Evolutionary conservation across 2,113 vertebrate species (phyloP), one percentile per base, ranked within the genome.

Genomic region (Indicator indicator): DNA sequence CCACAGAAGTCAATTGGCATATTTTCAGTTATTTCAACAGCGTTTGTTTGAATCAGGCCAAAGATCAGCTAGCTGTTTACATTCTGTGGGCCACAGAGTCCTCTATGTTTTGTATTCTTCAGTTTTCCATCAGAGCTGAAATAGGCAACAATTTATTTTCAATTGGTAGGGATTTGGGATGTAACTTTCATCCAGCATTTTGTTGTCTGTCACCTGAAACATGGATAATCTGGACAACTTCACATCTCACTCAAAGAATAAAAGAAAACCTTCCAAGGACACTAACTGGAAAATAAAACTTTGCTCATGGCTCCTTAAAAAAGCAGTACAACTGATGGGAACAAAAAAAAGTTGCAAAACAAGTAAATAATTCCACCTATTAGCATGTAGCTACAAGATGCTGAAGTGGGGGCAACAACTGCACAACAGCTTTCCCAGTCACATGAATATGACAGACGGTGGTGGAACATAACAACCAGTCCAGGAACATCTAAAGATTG

Each of bases 1-100:
- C 83, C 88, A 95, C 93, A 90, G 95, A 96, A 97, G 94, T 96
- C 93, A 95, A 75, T 3, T 94, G 94, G 91, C 85, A 52, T 88
- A 82, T 95, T 95, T 96, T 96, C 94, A 94, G 67, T 90, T 11
- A 93, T 95, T 95, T 93, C 92, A 76, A 92, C 67, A 91, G 59
- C 36, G 0, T 83, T 95, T 88, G 76, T 78, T 96, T 94, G 91
- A 59, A 96, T 88, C 86, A 86, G 90, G 91, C 79, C 88, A 86
- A 95, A 93, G 86, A 96, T 90, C 94, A 88, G 90, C 54, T 78
- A 78, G 59, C 54, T 94, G 88, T 90, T 96, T 95, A 86, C 62
- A 79, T 91, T 93, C 93, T 90, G 93, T 94, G 76, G 85, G 93
- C 89, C 88, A 65, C 83, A 86, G 73, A 73, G 30, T 93, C 59